Evolutionary conservation across 1,140 invertebrate genomes (phyloP).

Genomic region (Ditylenchus dipsaci): DNA sequence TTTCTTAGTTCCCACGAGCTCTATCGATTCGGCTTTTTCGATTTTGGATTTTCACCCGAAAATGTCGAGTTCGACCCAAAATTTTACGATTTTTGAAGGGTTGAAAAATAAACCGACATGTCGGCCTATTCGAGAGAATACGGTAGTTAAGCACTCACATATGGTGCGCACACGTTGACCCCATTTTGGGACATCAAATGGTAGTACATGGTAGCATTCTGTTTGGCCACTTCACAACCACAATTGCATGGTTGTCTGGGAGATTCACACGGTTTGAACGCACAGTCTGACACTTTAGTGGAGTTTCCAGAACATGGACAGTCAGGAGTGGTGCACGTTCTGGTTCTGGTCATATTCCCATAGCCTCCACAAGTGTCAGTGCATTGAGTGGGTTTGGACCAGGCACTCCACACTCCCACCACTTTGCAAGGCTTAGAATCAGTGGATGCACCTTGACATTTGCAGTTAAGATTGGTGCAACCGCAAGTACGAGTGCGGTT

Average conservation of each 20-base stretch:
- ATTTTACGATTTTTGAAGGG: too few species aligned
- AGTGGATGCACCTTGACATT: background rate
- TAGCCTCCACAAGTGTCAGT: background rate
- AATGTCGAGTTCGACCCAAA: too few species aligned
- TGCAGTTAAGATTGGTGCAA: background rate
- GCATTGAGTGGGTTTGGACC: background rate
- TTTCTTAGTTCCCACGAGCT: too few species aligned
- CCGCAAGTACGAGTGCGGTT: background rate
- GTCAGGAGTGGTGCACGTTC: background rate
- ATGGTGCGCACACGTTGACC: background rate
- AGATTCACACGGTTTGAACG: background rate
- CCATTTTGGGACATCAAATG: background rate
- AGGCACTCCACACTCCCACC: background rate
- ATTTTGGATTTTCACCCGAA: too few species aligned
- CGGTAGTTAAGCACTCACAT: background rate
- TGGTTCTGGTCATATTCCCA: background rate
- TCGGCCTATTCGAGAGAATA: background rate
- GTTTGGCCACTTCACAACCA: background rate
- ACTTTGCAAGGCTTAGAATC: background rate
- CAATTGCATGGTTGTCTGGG: background rate
- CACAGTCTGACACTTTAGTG: background rate
- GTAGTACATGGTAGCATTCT: too few species aligned
- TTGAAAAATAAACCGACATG: background rate
- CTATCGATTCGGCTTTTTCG: too few species aligned
- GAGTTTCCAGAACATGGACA: background rate